Evolutionary conservation across 1,140 invertebrate species (phyloP).

Genomic region (Chironomus tepperi): DNA sequence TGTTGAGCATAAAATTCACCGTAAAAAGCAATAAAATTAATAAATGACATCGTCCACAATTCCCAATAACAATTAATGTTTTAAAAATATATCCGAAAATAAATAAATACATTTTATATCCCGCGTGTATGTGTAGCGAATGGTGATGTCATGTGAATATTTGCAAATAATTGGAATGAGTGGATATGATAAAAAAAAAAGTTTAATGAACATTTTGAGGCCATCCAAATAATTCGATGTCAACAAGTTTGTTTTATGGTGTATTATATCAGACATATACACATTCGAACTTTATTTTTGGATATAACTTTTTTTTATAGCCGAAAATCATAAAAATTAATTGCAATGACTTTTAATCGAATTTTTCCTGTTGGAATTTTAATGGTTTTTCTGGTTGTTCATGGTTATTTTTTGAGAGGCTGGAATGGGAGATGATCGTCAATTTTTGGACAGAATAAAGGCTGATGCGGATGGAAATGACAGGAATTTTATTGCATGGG

Average conservation of each 20-base stretch:
- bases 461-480: background rate
- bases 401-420: background rate
- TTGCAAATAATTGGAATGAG: too few species aligned
- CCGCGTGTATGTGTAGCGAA: constrained; percentile 1
- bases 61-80: constrained; percentile 14
- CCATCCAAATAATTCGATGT: background rate
- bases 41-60: background rate
- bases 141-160: constrained; percentile 1
- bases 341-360: constrained; percentile 21
- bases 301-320: too few species aligned
- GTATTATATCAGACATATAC: too few species aligned
- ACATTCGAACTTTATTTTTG: too few species aligned
- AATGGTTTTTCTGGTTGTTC: background rate
- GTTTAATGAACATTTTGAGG: too few species aligned
- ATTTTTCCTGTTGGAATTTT: constrained; percentile 10
- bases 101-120: too few species aligned
- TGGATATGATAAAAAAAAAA: too few species aligned
- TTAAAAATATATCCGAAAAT: background rate
- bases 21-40: constrained; percentile 9
- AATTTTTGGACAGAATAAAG: background rate
- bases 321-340: constrained; percentile 8
- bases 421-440: too few species aligned
- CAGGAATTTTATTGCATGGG: background rate
- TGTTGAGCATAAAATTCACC: background rate
- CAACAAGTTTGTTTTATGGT: background rate